Evolutionary conservation across 2,797 vertebrate species (phyloP), one percentile per base, ranked within the genome.

Genomic region (Babyrousa celebensis): DNA sequence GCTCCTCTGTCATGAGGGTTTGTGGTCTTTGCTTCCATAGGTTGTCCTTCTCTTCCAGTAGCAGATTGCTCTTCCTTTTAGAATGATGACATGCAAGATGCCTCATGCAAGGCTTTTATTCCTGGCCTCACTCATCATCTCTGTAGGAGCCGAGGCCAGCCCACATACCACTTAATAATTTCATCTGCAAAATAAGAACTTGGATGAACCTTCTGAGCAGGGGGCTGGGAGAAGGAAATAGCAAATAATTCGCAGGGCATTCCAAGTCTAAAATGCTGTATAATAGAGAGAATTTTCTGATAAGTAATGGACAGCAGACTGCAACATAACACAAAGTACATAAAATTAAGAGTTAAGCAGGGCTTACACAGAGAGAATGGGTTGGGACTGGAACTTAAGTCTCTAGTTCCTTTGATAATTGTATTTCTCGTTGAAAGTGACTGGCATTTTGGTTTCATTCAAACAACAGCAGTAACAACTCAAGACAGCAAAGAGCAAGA

Each of bases 121-220:
- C 71, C 48, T 23, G 29, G 54, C 12, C 48, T 71, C 36, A 56
- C 29, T 52, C 6, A 12, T 25, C 12, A 80, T 92, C 6, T 80
- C 6, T 48, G 1, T 18, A 77, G 54, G 18, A 86, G n/a, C 65
- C 43, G 0, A 2, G 60, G 17, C n/a, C 75, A 95, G 43, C 29
- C 71, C 32, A 87, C 6, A 20, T 29, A 32, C 12, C 36, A 77
- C 12, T 88, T 74, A 67, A 75, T 75, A 85, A 77, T 74, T 87
- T 91, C 72, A 74, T 74, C 52, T 71, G 9, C 62, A 97, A 95
- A 78, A 90, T 23, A 96, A 95, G 72, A 91, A 58, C 18, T 87
- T 90, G 65, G 56, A 89, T 78, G 70, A n/a, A 63, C 56, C 25
- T 21, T 70, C 16, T 27, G 58, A 75, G 63, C 54, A 63, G n/a